These are phyloP conservation scores for Tribolium castaneum DNA, from an alignment of 1,140 invertebrate genomes.

Conservation along the genomic window DNA sequence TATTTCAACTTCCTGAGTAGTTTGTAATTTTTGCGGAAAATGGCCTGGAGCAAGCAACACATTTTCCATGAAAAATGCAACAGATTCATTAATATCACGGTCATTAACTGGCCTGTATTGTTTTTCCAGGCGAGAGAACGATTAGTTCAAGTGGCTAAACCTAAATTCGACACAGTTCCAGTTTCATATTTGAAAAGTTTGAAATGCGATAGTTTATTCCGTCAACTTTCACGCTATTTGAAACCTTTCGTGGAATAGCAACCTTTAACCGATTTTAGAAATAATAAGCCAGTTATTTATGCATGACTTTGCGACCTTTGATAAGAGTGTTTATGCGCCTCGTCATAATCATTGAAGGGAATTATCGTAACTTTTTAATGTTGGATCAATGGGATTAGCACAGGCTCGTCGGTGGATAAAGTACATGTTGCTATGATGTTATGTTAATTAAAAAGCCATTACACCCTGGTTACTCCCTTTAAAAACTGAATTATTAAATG, in stretches of 20 bases:
- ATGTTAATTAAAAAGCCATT: slow-evolving; percentile 33
- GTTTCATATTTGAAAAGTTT: neutral
- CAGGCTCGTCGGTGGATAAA: neutral
- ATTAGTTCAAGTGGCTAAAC: neutral
- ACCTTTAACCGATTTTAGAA: neutral
- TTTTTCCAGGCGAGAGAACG: neutral
- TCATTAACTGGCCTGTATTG: neutral
- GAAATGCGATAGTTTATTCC: neutral
- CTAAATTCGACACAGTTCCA: neutral
- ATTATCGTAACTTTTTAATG: neutral
- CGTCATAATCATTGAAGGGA: neutral
- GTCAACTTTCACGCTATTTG: neutral
- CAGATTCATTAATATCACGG: too few species aligned
- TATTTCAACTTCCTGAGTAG: too few species aligned
- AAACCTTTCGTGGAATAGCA: neutral
- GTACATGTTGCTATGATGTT: slow-evolving; percentile 12
- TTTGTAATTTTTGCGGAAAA: too few species aligned
- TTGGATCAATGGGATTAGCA: slow-evolving; percentile 4
- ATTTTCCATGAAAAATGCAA: too few species aligned
- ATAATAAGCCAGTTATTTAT: neutral
- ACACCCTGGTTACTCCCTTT: slow-evolving; percentile 23
- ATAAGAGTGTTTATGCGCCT: neutral
- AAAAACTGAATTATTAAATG: slow-evolving; percentile 47
- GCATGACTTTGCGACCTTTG: neutral
- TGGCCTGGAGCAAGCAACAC: too few species aligned